These are phyloP conservation scores for Cylloceria caligata DNA, from an alignment of 2,888 invertebrate genomes.

Conservation along the genomic window DNA sequence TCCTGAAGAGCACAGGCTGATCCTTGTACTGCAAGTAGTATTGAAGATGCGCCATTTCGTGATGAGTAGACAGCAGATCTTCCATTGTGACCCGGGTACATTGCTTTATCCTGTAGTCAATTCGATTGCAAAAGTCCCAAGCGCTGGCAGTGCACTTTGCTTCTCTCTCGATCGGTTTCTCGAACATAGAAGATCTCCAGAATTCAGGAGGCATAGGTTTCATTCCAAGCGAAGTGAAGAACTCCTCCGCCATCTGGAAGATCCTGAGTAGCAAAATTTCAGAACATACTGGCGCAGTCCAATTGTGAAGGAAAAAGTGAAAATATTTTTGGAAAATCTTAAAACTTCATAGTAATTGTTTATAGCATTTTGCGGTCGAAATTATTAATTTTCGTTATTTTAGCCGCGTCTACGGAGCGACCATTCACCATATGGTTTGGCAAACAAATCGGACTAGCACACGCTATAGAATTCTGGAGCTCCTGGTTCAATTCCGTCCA, in stretches of 20 bases:
- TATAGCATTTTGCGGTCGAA: too few relatives aligned
- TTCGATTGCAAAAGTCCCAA: constrained; percentile 94
- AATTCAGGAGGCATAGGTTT: constrained; percentile 93
- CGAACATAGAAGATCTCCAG: constrained; percentile 93
- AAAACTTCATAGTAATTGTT: too few relatives aligned
- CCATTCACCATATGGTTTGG: too few relatives aligned
- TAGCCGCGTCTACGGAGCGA: too few relatives aligned
- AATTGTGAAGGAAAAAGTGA: too few relatives aligned
- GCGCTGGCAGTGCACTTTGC: constrained; percentile 92
- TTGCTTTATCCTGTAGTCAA: constrained; percentile 94
- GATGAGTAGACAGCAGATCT: constrained; percentile 91
- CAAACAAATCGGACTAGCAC: too few relatives aligned
- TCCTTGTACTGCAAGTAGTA: constrained; percentile 93
- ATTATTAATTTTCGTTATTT: too few relatives aligned
- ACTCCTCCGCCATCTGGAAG: constrained; percentile 93
- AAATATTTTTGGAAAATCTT: too few relatives aligned
- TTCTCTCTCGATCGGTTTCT: constrained; percentile 90
- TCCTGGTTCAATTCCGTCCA: too few relatives aligned
- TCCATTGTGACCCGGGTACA: constrained; percentile 93
- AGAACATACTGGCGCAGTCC: too few relatives aligned
- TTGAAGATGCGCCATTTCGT: constrained; percentile 93
- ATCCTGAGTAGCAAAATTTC: constrained; percentile 85
- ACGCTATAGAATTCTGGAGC: too few relatives aligned
- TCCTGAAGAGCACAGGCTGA: constrained; percentile 91
- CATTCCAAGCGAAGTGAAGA: constrained; percentile 92